phyloP scores from a whole-genome alignment of 2,797 vertebrate genomes.

The Neosilurus hyrtlii region DNA sequence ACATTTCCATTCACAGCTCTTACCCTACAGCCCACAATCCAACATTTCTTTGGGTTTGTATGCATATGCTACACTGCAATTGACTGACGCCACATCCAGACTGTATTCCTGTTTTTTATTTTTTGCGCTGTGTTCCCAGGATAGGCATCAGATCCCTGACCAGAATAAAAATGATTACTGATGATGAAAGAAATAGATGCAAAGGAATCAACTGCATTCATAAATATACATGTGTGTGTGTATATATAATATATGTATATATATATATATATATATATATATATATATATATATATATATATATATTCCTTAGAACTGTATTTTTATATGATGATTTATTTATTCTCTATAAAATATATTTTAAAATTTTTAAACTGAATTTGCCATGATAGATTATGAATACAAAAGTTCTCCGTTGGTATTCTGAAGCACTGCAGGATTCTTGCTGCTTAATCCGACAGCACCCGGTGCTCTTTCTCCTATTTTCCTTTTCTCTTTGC shows the following conservation, averaged over 20 bases:
- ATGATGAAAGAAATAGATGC: background rate
- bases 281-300: too few species aligned
- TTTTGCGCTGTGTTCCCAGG: background rate
- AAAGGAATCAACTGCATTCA: background rate
- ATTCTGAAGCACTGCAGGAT: background rate
- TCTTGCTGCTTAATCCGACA: slow-evolving; percentile 18
- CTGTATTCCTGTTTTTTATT: background rate
- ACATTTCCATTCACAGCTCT: background rate
- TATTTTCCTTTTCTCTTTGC: slow-evolving; percentile 21
- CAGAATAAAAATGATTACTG: background rate
- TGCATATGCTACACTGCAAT: background rate
- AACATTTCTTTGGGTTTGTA: background rate
- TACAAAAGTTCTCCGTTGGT: background rate
- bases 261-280: too few species aligned
- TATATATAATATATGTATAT: too few species aligned
- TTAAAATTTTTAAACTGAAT: background rate
- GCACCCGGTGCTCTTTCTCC: slow-evolving; percentile 9
- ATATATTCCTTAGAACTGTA: too few species aligned
- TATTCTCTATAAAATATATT: background rate
- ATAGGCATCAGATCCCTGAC: background rate
- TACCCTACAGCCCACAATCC: background rate
- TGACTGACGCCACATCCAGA: background rate
- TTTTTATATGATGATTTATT: background rate
- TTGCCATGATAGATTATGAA: slow-evolving; percentile 6
- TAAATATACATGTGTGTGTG: too few species aligned